Conservation (phyloP, 1,140 invertebrate species). For the Portunus trituberculatus region DNA sequence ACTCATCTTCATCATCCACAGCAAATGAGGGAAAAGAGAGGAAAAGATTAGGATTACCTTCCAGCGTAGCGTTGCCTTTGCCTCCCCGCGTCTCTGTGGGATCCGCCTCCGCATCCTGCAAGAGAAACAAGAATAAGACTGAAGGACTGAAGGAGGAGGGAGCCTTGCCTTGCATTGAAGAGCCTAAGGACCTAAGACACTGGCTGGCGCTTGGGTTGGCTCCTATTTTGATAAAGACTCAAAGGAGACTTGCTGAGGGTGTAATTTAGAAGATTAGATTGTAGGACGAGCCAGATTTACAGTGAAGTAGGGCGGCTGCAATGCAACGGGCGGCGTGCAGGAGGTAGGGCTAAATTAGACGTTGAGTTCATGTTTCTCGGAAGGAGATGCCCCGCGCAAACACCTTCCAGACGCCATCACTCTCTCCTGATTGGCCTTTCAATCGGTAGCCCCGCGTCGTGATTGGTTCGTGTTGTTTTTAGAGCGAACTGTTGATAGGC, state of each 20-base stretch:
- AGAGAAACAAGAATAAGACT: not conserved
- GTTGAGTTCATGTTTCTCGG: not conserved
- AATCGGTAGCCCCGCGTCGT: not conserved
- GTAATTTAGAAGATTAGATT: slow-evolving; percentile 24
- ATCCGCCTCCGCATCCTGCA: not conserved
- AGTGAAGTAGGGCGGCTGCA: not conserved
- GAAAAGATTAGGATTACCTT: not conserved
- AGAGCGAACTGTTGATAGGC: not conserved
- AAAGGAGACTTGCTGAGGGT: not conserved
- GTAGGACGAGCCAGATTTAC: not conserved
- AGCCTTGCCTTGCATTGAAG: too few relatives aligned
- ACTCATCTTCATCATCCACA: slow-evolving; percentile 5
- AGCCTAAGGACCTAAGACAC: not conserved
- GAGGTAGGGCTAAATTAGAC: not conserved
- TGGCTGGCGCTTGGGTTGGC: not conserved
- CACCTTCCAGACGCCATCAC: slow-evolving; percentile 1
- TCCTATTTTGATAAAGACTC: slow-evolving; percentile 1
- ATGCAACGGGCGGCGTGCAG: not conserved
- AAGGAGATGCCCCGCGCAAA: not conserved
- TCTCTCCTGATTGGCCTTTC: not conserved
- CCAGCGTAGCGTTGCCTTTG: not conserved
- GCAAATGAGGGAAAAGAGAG: slow-evolving; percentile 4
- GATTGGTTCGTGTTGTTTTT: slow-evolving; percentile 6
- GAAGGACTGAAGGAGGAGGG: not conserved
- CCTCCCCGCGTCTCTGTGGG: not conserved